Base-by-base conservation (phyloP, 2,888 invertebrate species). In the Alentia gelatinosa region DNA sequence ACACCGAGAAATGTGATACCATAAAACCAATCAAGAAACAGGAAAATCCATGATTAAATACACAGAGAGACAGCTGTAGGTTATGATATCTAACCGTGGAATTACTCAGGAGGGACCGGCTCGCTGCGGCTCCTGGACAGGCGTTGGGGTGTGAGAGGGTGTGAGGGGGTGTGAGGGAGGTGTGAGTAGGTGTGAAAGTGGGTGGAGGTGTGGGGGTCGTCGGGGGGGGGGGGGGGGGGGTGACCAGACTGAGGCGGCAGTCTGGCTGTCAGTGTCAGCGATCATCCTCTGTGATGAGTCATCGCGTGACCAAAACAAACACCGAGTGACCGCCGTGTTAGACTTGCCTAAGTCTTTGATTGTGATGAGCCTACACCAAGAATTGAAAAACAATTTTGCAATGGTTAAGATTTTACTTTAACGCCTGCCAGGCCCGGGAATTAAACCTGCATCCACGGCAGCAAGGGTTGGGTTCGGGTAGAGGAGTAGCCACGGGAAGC, bases 231-330 rank as follows among this genome's bases (percentile, higher is more conserved):
- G 33, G 50, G 84, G 86, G 86, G 30, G 42, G 50, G 47, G 47
- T 39, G 83, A n/a, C n/a, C n/a, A n/a, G n/a, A n/a, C n/a, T 15
- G 74, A 5, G 74, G 74, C 47, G 68, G 12, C 68, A 30, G 68
- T 30, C 68, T 68, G 68, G 4, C 26, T 30, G 68, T 68, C 68
- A 1, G 68, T 68, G 68, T n/a, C n/a, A 68, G 56, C 56, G 5
- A 56, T 68, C 30, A 68, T 56, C 56, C 56, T 56, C 56, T 30
- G 26, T 26, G 68, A 68, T 68, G 68, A 68, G 30, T 68, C 68
- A 68, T 26, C 1, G 68, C 12, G n/a, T 68, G 68, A 68, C 68
- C 68, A 68, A 83, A 83, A 83, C 40, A 83, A 83, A 83, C 40
- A 83, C 15, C n/a, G 75, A 37, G 15, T 40, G 42, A 37, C 30